phyloP scores from a whole-genome alignment of 2,888 invertebrate species.

The Amphipyra tragopoginis region DNA sequence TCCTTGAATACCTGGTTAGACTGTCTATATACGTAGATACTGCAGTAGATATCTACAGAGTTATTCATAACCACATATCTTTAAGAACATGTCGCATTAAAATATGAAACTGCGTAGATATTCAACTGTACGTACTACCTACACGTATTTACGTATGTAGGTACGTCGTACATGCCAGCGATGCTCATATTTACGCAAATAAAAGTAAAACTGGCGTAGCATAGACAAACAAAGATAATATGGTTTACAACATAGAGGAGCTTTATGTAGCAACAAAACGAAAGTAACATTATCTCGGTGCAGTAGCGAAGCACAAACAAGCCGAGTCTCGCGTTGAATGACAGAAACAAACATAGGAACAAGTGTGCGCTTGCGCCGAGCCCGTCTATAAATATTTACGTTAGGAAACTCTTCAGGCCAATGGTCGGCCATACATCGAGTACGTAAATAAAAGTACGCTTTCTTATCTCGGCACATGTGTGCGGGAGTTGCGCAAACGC shows the following conservation, averaged over 20 bases:
- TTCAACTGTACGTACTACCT: slow-evolving; percentile 13
- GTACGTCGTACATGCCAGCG: slow-evolving; percentile 24
- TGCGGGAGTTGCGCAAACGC: slow-evolving; percentile 82
- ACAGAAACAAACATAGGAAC: slow-evolving; percentile 88
- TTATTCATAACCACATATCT: slow-evolving; percentile 47
- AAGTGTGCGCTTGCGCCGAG: slow-evolving; percentile 79
- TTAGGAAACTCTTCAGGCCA: slow-evolving; percentile 87
- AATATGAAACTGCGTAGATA: slow-evolving; percentile 32
- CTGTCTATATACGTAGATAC: background rate
- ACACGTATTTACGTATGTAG: background rate
- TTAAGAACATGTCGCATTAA: slow-evolving; percentile 19
- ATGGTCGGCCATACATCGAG: slow-evolving; percentile 81
- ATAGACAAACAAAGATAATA: slow-evolving; percentile 56
- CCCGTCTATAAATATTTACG: slow-evolving; percentile 89
- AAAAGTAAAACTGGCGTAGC: slow-evolving; percentile 50
- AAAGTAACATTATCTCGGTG: slow-evolving; percentile 68
- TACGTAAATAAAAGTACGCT: slow-evolving; percentile 85
- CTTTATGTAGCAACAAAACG: slow-evolving; percentile 70
- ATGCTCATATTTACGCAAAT: slow-evolving; percentile 50
- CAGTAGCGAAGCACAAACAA: slow-evolving; percentile 63
- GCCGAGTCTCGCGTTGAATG: slow-evolving; percentile 81
- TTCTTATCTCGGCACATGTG: slow-evolving; percentile 86
- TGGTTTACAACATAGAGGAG: slow-evolving; percentile 58
- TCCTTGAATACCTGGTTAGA: slow-evolving; percentile 19
- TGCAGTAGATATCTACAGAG: slow-evolving; percentile 16